These are phyloP conservation scores for Pygocentrus nattereri DNA, from an alignment of 2,797 vertebrate species.

Conservation along the genomic window DNA sequence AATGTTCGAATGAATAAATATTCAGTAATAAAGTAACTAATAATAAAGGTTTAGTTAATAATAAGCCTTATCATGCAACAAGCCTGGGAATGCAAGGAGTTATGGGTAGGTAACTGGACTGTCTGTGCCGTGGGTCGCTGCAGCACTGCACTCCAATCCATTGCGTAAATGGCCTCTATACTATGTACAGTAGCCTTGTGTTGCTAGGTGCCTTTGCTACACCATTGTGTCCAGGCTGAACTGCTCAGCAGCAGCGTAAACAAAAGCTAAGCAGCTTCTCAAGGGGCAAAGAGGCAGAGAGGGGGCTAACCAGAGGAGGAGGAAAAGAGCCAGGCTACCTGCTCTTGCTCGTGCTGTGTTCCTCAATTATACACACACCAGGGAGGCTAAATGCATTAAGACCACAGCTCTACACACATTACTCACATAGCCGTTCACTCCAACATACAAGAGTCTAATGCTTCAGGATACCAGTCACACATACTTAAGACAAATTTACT, in stretches of 20 bases:
- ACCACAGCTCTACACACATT: slow-evolving; percentile 34
- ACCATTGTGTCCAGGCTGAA: slow-evolving; percentile 31
- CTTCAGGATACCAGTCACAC: background rate
- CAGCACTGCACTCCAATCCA: background rate
- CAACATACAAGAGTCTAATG: background rate
- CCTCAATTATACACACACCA: slow-evolving; percentile 58
- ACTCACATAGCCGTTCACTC: slow-evolving; percentile 29
- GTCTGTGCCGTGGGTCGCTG: background rate
- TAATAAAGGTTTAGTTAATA: no score
- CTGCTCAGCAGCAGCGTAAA: slow-evolving; percentile 32
- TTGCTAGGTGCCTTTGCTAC: slow-evolving; percentile 39
- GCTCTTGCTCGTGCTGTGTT: slow-evolving; percentile 46
- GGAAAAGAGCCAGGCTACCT: slow-evolving; percentile 45
- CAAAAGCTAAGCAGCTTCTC: slow-evolving; percentile 42
- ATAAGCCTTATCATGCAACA: no score
- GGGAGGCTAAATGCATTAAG: slow-evolving; percentile 58
- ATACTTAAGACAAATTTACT: slow-evolving; percentile 12
- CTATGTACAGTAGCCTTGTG: slow-evolving; percentile 29
- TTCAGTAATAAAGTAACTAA: no score
- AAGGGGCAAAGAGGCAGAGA: slow-evolving; percentile 33
- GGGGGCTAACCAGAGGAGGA: slow-evolving; percentile 16
- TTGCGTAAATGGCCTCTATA: background rate
- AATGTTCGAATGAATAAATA: no score
- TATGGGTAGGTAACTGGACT: background rate
- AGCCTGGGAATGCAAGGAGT: background rate